These are phyloP conservation scores for Felis chaus DNA, from an alignment of 2,113 vertebrate species.

Conservation along the genomic window DNA sequence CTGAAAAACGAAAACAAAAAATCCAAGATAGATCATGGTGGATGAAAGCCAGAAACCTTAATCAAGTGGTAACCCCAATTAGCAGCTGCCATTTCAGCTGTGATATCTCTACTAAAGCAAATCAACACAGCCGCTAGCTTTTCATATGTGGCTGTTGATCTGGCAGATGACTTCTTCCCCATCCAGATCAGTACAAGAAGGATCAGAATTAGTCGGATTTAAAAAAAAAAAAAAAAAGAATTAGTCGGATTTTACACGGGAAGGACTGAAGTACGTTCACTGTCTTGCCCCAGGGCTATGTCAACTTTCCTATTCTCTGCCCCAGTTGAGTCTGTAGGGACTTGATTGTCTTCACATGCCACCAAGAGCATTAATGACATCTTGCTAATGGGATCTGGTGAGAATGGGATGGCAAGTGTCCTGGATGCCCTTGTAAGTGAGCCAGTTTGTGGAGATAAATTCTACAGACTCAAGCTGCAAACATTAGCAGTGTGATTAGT, in stretches of 20 bases:
- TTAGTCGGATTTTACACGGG: background rate
- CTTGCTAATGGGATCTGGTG: background rate
- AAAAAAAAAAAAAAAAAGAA: background rate
- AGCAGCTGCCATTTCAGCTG: slow-evolving; percentile 38
- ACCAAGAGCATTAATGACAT: background rate
- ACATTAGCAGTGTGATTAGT: background rate
- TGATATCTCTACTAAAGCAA: background rate
- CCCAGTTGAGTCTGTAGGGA: background rate
- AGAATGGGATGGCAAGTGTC: background rate
- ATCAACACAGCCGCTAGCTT: background rate
- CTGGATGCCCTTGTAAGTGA: background rate
- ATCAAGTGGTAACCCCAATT: background rate
- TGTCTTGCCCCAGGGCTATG: background rate
- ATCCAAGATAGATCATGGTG: background rate
- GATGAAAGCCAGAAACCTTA: background rate
- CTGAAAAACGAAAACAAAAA: background rate
- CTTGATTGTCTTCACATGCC: background rate
- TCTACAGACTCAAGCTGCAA: background rate
- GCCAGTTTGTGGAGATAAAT: background rate
- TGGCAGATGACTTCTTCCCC: background rate
- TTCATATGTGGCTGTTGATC: background rate
- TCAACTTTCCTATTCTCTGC: background rate
- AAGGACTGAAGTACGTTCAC: background rate
- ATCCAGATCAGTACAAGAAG: background rate
- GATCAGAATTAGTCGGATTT: background rate